These are phyloP conservation scores for Fistularia tabacaria DNA, from an alignment of 2,797 vertebrate genomes.

Conservation along the genomic window DNA sequence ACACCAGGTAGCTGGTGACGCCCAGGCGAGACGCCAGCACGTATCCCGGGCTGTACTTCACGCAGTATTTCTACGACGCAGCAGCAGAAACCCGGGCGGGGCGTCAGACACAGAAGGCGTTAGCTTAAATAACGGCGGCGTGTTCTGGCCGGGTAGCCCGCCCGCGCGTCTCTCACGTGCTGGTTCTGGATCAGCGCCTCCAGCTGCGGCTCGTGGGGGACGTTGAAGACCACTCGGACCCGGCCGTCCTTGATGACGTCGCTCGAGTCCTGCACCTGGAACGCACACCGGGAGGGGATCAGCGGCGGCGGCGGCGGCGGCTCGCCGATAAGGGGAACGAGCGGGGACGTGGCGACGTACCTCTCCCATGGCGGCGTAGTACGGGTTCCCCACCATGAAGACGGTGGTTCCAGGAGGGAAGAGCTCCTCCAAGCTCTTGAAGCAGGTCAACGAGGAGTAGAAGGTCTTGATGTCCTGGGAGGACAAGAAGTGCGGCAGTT, in stretches of 20 bases:
- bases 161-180: conserved; percentile 80
- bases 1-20: conserved; percentile 94
- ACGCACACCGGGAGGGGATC: background rate
- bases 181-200: conserved; percentile 94
- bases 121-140: too few species aligned
- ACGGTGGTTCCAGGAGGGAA: conserved; percentile 83
- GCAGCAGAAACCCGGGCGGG: too few species aligned
- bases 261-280: conserved; percentile 88
- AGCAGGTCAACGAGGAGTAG: conserved; percentile 79
- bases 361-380: conserved; percentile 94
- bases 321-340: background rate
- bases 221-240: conserved; percentile 90
- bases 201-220: conserved; percentile 91
- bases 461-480: conserved; percentile 86
- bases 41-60: conserved; percentile 96
- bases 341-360: conserved; percentile 56
- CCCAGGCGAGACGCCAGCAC: conserved; percentile 92
- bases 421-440: conserved; percentile 88
- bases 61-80: conserved; percentile 86
- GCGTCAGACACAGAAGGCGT: too few species aligned
- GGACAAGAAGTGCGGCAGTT: background rate
- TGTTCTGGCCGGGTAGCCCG: too few species aligned
- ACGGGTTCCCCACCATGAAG: conserved; percentile 95
- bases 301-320: background rate
- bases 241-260: conserved; percentile 94